A percentile compares a stretch with the other conserved stretches of the same genome.
Conservation (phyloP, 2,797 vertebrate genomes). For the Chelidonichthys spinosus region DNA sequence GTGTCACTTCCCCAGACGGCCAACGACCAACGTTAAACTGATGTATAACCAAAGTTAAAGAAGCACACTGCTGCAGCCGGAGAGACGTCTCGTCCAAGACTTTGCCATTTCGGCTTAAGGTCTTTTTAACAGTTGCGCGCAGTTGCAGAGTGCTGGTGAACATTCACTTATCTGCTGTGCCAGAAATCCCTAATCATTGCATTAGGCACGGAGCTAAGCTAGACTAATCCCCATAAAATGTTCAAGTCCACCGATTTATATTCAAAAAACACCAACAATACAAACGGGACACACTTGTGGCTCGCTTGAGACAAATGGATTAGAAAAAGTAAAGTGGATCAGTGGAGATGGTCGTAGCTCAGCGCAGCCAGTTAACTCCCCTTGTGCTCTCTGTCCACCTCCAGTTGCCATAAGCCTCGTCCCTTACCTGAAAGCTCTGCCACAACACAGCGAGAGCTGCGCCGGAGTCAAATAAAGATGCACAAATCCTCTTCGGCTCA, state of each 20-base stretch:
- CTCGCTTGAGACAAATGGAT: constrained; percentile 75
- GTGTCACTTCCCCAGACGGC: neutral
- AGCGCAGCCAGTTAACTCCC: constrained; percentile 52
- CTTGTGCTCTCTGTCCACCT: constrained; percentile 60
- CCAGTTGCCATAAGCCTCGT: constrained; percentile 52
- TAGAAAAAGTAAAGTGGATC: constrained; percentile 69
- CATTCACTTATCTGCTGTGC: constrained; percentile 82
- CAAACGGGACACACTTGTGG: constrained; percentile 79
- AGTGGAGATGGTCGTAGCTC: constrained; percentile 57
- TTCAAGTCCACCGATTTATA: constrained; percentile 80
- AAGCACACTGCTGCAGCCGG: constrained; percentile 6
- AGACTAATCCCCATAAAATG: constrained; percentile 85
- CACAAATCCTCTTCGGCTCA: constrained; percentile 54
- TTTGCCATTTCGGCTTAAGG: constrained; percentile 67
- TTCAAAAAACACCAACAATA: constrained; percentile 79
- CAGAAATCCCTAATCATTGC: constrained; percentile 86
- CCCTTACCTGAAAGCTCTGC: constrained; percentile 66
- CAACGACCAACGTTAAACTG: constrained; percentile 3
- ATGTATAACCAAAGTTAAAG: constrained; percentile 12
- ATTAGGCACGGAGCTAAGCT: constrained; percentile 82
- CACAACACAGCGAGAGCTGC: constrained; percentile 20
- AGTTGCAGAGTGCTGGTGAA: constrained; percentile 75
- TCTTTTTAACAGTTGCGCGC: constrained; percentile 67
- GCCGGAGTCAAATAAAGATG: constrained; percentile 36
- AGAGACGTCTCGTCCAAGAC: constrained; percentile 46